Conservation (phyloP, 1,140 invertebrate species). For the Drosophila pseudoananassae region DNA sequence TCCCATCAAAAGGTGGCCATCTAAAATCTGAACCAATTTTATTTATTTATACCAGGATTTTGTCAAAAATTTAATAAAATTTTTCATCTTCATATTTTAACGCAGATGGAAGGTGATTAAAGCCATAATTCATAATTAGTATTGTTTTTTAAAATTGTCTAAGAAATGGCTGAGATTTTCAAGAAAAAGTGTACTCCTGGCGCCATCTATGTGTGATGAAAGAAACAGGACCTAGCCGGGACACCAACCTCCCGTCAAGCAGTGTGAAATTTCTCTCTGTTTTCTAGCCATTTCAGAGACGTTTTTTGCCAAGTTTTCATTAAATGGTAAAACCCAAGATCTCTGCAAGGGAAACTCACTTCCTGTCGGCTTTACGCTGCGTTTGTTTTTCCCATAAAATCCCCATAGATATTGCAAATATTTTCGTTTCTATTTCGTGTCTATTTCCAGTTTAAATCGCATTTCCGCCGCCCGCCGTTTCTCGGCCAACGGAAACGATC, state of each 20-base stretch:
- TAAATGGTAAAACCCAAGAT: background rate
- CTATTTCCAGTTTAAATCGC: background rate
- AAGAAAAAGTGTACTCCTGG: background rate
- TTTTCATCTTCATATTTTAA: no score
- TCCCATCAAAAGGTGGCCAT: no score
- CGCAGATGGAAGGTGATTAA: no score
- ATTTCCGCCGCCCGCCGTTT: slow-evolving; percentile 2
- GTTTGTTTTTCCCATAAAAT: slow-evolving; percentile 15
- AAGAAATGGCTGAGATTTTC: no score
- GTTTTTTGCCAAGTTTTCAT: background rate
- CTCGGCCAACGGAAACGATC: slow-evolving; percentile 42
- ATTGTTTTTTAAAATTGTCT: no score
- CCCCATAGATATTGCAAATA: background rate
- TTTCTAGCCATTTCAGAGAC: background rate
- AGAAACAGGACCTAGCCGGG: background rate
- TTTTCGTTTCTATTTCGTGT: slow-evolving; percentile 4
- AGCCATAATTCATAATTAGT: no score
- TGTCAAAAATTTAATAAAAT: no score
- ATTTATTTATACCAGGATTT: no score
- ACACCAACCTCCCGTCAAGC: background rate
- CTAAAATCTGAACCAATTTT: no score
- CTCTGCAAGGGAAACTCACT: slow-evolving; percentile 11
- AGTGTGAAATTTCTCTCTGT: background rate
- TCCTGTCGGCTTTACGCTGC: slow-evolving; percentile 24
- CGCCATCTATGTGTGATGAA: background rate